Evolutionary conservation across 2,797 vertebrate genomes (phyloP).

Genomic region (Sciaenops ocellatus): DNA sequence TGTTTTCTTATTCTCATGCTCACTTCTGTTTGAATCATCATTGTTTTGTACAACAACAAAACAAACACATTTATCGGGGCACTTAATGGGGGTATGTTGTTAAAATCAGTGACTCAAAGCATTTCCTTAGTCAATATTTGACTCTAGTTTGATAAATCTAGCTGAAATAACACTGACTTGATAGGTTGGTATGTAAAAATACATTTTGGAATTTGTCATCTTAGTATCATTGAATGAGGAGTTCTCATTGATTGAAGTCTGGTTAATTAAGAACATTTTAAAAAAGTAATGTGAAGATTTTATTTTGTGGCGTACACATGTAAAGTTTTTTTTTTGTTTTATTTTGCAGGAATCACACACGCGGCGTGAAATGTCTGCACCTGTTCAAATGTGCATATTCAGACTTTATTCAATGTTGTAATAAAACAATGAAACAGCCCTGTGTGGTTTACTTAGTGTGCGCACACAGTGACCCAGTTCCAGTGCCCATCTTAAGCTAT

Average conservation of each 20-base stretch:
- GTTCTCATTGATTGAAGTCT: constrained; percentile 10
- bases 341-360: neutral
- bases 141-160: constrained; percentile 60
- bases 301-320: constrained; percentile 15
- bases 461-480: neutral
- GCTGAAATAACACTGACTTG: constrained; percentile 13
- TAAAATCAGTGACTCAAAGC: constrained; percentile 34
- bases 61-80: constrained; percentile 12
- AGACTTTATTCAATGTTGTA: constrained; percentile 42
- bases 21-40: constrained; percentile 24
- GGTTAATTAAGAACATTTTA: constrained; percentile 1
- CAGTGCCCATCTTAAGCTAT: neutral
- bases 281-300: constrained; percentile 31
- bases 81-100: constrained; percentile 27
- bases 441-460: constrained; percentile 1
- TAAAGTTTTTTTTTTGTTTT: neutral
- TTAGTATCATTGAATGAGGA: constrained; percentile 26
- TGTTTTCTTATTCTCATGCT: constrained; percentile 22
- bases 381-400: constrained; percentile 27
- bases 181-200: constrained; percentile 29
- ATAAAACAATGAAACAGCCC: constrained; percentile 56
- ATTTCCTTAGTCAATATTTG: constrained; percentile 81
- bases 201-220: constrained; percentile 36
- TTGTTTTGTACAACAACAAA: constrained; percentile 30
- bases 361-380: constrained; percentile 4